phyloP scores from a whole-genome alignment of 2,888 invertebrate species.

The Polyommatus icarus region DNA sequence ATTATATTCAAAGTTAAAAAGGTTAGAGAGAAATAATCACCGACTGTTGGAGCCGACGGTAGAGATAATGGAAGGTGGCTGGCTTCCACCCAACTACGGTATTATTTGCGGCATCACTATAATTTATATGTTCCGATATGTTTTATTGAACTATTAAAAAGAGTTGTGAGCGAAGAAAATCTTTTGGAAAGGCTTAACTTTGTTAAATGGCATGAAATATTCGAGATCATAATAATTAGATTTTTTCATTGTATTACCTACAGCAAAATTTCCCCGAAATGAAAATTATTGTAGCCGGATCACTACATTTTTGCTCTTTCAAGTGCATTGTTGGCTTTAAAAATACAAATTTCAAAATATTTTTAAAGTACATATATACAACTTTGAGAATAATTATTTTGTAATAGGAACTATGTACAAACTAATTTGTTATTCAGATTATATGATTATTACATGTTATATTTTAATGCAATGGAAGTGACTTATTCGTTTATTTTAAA shows the following conservation, averaged over 20 bases:
- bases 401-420: no score
- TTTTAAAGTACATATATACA: no score
- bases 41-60: not conserved
- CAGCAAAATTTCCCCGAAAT: not conserved
- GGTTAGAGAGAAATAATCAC: not conserved
- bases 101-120: conserved; percentile 23
- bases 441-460: not conserved
- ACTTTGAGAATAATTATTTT: no score
- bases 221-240: not conserved
- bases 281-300: no score
- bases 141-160: conserved; percentile 24
- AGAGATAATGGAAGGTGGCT: not conserved
- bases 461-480: not conserved
- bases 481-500: not conserved
- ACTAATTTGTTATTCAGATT: no score
- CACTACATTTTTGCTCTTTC: not conserved
- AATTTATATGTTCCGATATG: conserved; percentile 22
- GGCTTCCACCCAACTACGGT: not conserved
- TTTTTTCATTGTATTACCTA: not conserved
- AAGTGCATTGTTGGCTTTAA: not conserved
- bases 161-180: conserved; percentile 1
- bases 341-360: no score
- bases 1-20: conserved; percentile 2
- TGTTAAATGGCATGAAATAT: not conserved
- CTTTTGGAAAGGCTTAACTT: not conserved